These are phyloP conservation scores for Anarsia innoxiella DNA, from an alignment of 2,888 invertebrate genomes.

Conservation along the genomic window DNA sequence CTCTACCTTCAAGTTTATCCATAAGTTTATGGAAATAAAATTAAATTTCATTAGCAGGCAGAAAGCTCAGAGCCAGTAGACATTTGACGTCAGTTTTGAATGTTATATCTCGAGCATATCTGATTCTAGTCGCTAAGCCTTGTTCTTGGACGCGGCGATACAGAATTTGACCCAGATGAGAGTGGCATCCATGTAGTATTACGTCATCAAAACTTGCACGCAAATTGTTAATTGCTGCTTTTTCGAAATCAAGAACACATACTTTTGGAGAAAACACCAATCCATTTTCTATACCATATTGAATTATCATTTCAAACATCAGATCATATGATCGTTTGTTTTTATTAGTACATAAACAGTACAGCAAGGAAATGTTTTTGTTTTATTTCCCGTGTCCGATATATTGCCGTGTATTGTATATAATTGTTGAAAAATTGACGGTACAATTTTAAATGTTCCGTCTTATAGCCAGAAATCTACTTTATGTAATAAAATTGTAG, in stretches of 20 bases:
- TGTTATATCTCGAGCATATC: neutral
- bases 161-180: neutral
- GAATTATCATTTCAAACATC: neutral
- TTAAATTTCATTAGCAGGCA: neutral
- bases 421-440: neutral
- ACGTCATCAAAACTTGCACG: neutral
- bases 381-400: neutral
- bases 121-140: too few relatives aligned
- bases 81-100: constrained; percentile 9
- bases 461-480: neutral
- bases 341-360: neutral
- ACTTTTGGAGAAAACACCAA: neutral
- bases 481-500: neutral
- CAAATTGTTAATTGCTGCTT: neutral
- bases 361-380: neutral
- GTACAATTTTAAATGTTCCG: neutral
- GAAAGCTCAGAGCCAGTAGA: constrained; percentile 9
- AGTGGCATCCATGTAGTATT: neutral
- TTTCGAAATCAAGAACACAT: neutral
- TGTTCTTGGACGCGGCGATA: too few relatives aligned
- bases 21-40: constrained; percentile 3
- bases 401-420: neutral
- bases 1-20: neutral
- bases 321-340: neutral
- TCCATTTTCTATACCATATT: neutral